Conservation (phyloP, 1,140 invertebrate genomes). For the Pachyrhynchus sulphureomaculatus region DNA sequence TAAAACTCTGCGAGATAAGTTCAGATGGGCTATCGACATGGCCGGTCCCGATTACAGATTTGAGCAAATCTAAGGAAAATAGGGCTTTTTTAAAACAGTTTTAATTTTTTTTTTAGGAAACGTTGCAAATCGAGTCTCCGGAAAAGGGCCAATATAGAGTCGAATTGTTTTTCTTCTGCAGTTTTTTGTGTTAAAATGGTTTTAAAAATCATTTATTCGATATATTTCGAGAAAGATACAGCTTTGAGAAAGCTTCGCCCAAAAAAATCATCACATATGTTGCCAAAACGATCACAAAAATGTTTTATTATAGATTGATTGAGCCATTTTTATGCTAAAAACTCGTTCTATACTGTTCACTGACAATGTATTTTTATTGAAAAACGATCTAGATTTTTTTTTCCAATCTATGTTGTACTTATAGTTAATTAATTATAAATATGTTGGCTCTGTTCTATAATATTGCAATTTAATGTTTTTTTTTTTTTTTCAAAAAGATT, state of each 20-base stretch:
- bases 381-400: too few relatives aligned
- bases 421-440: too few relatives aligned
- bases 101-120: not conserved
- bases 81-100: not conserved
- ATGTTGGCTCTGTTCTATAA: not conserved
- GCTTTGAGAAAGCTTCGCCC: not conserved
- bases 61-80: not conserved
- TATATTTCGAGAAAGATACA: not conserved
- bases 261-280: not conserved
- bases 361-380: too few relatives aligned
- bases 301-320: too few relatives aligned
- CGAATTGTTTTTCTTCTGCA: not conserved
- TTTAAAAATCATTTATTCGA: not conserved
- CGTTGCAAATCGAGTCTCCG: not conserved
- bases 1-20: conserved; percentile 98
- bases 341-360: too few relatives aligned
- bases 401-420: too few relatives aligned
- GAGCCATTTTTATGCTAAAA: too few relatives aligned
- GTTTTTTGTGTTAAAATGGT: not conserved
- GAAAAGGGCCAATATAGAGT: not conserved
- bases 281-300: not conserved
- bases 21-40: conserved; percentile 99
- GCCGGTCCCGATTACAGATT: conserved; percentile 89
- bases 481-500: not conserved
- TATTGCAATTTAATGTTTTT: not conserved